Evolutionary conservation across 2,113 vertebrate species (phyloP), one percentile per base, ranked within the genome.

Genomic region (Siniperca knerii): DNA sequence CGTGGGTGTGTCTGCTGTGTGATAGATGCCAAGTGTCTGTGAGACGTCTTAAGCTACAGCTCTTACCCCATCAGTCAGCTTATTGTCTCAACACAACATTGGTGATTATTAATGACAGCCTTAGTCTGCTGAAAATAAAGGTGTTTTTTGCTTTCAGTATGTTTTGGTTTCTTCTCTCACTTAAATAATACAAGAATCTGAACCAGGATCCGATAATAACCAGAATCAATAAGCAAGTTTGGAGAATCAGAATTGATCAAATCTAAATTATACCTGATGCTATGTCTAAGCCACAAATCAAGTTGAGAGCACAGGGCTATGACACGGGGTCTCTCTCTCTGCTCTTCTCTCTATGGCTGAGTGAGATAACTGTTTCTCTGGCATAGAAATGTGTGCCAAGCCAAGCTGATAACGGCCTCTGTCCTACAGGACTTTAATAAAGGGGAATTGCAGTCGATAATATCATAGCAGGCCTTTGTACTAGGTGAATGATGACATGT

Each of bases 401-500:
- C 81, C 82, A n/a, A 66, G 78, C 86, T 89, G 89, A 93, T 91
- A 83, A 86, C 42, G 12, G 58, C 61, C 66, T 21, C 48, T 75
- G 83, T 90, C 91, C 90, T 75, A 68, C 89, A 81, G 87, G 66
- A 76, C 86, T 88, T 89, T 83, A 90, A 86, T 90, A 78, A 87
- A 85, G 77, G 75, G 35, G 85, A 77, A 64, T 62, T 79, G 72
- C 67, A 60, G 79, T 83, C 52, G 69, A 90, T 92, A 23, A 55
- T 66, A 78, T 90, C 67, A 4, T n/a, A 42, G 79, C 81, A 58
- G 79, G 35, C 77, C 29, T 91, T 89, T 86, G 70, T 83, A 42
- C 69, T 42, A 0, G 18, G 58, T 79, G 69, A 90, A 84, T 83
- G 79, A 84, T 82, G 86, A 75, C 80, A 79, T 73, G 79, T 70